phyloP scores from a whole-genome alignment of 2,113 vertebrate genomes.

The Lota lota region DNA sequence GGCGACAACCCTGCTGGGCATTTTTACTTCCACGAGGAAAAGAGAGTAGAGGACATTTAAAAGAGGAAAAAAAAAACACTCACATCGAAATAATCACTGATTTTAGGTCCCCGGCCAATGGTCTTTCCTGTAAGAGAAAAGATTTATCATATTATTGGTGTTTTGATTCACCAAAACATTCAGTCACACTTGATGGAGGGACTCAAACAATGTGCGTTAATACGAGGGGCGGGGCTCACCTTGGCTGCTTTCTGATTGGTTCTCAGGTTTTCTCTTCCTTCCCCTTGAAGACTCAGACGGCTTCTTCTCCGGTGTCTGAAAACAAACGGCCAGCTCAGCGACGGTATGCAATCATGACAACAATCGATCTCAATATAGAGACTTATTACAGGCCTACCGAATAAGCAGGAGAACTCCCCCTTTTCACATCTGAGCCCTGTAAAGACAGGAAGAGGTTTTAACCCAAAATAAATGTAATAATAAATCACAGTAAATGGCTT shows the following conservation, averaged over 20 bases:
- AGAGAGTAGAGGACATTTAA: too few relatives aligned
- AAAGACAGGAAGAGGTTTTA: constrained; percentile 1
- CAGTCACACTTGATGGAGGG: neutral
- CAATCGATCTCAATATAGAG: neutral
- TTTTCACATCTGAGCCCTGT: constrained; percentile 63
- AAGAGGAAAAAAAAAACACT: constrained; percentile 48
- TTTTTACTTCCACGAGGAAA: neutral
- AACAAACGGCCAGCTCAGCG: constrained; percentile 16
- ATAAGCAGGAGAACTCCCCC: constrained; percentile 65
- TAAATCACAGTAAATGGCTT: neutral
- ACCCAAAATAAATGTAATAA: neutral
- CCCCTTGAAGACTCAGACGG: constrained; percentile 90
- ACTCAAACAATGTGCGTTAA: neutral
- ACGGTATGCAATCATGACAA: neutral
- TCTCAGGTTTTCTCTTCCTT: constrained; percentile 97
- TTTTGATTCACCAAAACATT: neutral
- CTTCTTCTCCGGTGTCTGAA: constrained; percentile 97
- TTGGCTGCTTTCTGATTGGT: constrained; percentile 97
- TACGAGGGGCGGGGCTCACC: constrained; percentile 68
- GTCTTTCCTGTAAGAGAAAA: constrained; percentile 83
- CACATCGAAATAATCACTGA: constrained; percentile 99
- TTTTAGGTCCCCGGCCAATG: constrained; percentile 91
- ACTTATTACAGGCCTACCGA: constrained; percentile 43
- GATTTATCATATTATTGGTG: constrained; percentile 2
- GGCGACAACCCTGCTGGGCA: constrained; percentile 9